Evolutionary conservation across 2,888 invertebrate species (phyloP), one percentile per base, ranked within the genome.

Genomic region (Melipona beecheii): DNA sequence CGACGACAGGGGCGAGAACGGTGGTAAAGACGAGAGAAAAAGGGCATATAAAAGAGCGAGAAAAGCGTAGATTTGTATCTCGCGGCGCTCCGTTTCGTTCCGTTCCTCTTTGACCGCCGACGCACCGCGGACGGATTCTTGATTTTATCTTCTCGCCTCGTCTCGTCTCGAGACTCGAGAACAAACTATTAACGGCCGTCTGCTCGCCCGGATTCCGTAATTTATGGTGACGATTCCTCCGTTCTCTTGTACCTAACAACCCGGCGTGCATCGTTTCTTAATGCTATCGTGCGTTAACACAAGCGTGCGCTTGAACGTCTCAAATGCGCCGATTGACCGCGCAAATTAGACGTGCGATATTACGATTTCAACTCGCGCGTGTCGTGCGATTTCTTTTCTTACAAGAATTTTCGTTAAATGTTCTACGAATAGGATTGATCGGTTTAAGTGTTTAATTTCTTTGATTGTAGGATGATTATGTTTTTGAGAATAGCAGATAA

Each of bases 161-260:
- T 86, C 83, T 85, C 79, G 84, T 85, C 88, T 74, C 13, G 52
- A 64, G 77, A 83, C 74, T 77, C 76, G 79, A 84, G 84, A 88
- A 86, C 84, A 87, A 88, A 88, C 85, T 81, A 88, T 89, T 89
- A 87, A 89, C 81, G 70, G 62, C 79, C 78, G 88, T 87, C 87
- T 83, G 79, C 80, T 31, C 75, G 86, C 50, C 68, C 75, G 88
- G 87, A 89, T 89, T 88, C 85, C 76, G 78, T 87, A 87, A 89
- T 89, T 89, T 85, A 83, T 81, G 77, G 80, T 77, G 89, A 89
- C 89, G 81, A 87, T 86, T 83, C 52, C 68, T 65, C 52, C 79
- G 71, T 78, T 75, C 68, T 43, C 71, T 81, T 72, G 60, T 80
- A 72, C 74, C 75, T 73, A 74, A 81, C 75, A 60, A 75, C 73